Evolutionary conservation across 1,140 invertebrate species (phyloP), one percentile per base, ranked within the genome.

Genomic region (Panagrolaimus sp.): DNA sequence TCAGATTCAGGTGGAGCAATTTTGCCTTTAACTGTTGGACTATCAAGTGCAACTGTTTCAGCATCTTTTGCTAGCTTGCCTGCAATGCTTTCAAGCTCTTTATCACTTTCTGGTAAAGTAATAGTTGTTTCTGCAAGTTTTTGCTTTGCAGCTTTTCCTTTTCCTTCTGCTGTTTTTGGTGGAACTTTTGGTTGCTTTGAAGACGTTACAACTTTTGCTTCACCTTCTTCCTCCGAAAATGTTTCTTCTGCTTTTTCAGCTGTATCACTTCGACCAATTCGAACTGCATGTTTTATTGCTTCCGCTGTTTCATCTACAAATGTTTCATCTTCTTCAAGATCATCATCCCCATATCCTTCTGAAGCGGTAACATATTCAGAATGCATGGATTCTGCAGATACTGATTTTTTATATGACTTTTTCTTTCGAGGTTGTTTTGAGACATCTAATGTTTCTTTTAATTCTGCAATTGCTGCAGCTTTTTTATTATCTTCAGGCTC

Each of bases 281-380:
- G 13, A 8, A 27, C 20, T 57, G 51, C n/a, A 25, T 57, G 51
- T 57, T 57, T 57, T 1, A 57, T 27, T 57, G 20, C 51, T 20
- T 20, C 51, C n/a, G n/a, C n/a, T n/a, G n/a, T n/a, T 57, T 57
- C 51, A 13, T 57, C 51, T 13, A 20, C 51, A 57, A 57, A 57
- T 14, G 27, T 16, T 20, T 57, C 51, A 27, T 57, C 51, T 11
- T 57, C 51, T 27, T 57, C n/a, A n/a, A n/a, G n/a, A n/a, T n/a
- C n/a, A n/a, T n/a, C 51, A n/a, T 20, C 20, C 11, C 27, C 51
- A 13, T 57, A 25, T 14, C 51, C 51, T 27, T 57, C 51, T 25
- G 20, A 25, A 27, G 51, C 51, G 9, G 51, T 57, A 11, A 25
- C 20, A 57, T 57, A 57, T 57, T 57, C 51, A 57, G 51, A 57